These are phyloP conservation scores for Sebastes diploproa DNA, from an alignment of 2,797 vertebrate genomes.

Conservation along the genomic window DNA sequence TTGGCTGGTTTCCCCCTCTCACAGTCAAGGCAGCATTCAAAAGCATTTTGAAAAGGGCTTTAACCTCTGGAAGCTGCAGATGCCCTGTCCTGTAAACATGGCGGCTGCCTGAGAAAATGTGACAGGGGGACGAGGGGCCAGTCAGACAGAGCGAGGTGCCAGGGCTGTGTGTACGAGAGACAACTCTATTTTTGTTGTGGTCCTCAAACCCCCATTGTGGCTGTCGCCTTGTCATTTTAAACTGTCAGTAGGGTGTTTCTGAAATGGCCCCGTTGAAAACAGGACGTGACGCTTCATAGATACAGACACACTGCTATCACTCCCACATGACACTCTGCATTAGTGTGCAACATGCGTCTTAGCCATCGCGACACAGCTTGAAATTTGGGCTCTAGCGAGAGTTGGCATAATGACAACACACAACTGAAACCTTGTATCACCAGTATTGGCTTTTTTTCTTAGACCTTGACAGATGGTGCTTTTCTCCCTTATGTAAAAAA, in stretches of 20 bases:
- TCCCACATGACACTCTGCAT: slow-evolving; percentile 62
- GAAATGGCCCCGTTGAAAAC: slow-evolving; percentile 54
- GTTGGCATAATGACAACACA: slow-evolving; percentile 28
- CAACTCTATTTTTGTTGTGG: slow-evolving; percentile 50
- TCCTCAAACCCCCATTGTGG: slow-evolving; percentile 51
- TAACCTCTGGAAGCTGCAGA: background rate
- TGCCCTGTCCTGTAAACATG: background rate
- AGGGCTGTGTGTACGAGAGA: slow-evolving; percentile 8
- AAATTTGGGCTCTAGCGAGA: slow-evolving; percentile 28
- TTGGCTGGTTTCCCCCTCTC: background rate
- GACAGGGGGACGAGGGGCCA: background rate
- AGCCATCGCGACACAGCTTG: slow-evolving; percentile 43
- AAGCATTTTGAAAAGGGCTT: background rate
- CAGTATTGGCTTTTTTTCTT: background rate
- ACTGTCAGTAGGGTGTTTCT: slow-evolving; percentile 56
- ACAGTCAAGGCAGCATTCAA: background rate
- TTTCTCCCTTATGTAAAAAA: slow-evolving; percentile 4
- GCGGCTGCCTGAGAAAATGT: background rate
- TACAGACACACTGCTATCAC: slow-evolving; percentile 50
- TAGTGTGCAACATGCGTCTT: slow-evolving; percentile 39
- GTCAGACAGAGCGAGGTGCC: slow-evolving; percentile 16
- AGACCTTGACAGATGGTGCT: slow-evolving; percentile 16
- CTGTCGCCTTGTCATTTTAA: slow-evolving; percentile 62
- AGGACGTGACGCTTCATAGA: slow-evolving; percentile 52
- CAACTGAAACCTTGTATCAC: slow-evolving; percentile 14